Evolutionary conservation across 2,888 invertebrate species (phyloP), one percentile per base, ranked within the genome.

Genomic region (Busseola fusca): DNA sequence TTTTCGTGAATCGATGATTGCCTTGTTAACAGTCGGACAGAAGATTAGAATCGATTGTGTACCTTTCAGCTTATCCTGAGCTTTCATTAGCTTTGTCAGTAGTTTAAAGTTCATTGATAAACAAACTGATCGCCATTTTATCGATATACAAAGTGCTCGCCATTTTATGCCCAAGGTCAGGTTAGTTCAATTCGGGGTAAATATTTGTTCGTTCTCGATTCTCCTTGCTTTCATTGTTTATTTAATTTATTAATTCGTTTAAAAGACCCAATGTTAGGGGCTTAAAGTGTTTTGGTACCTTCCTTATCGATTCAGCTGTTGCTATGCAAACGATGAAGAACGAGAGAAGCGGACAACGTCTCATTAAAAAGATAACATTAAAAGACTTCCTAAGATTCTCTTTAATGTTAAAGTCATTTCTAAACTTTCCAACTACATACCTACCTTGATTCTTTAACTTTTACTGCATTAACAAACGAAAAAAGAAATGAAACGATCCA

Each of bases 171-270:
- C 12, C 56, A 56, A 54, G 57, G 56, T 40, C 27, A 56, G 12
- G n/a, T 76, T 18, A 27, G 40, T 34, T 54, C 21, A 30, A 16
- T 58, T 54, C 3, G 12, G 25, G 27, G 25, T 52, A 54, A 64
- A 78, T 78, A 78, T 72, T 82, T 82, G 42, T 16, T n/a, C 37
- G 12, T 10, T 16, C 12, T 34, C 30, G 37, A 63, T 78, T 50
- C 58, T 14, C 45, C 25, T 52, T 16, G 54, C 52, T 77, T 30
- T 21, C 27, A 50, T 63, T 69, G 59, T 52, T 57, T 64, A 45
- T 45, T 57, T 25, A 57, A 70, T n/a, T 58, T 56, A 54, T 34
- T 54, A 45, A 81, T 52, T 76, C 12, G 34, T 62, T 75, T 45
- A 50, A 34, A 48, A 50, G 16, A 54, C 40, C 40, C 30, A 40